A percentile compares a stretch with the other conserved stretches of the same genome.
Evolutionary conservation across 2,113 vertebrate genomes (phyloP).

Genomic region (Pelvicachromis taeniatus): DNA sequence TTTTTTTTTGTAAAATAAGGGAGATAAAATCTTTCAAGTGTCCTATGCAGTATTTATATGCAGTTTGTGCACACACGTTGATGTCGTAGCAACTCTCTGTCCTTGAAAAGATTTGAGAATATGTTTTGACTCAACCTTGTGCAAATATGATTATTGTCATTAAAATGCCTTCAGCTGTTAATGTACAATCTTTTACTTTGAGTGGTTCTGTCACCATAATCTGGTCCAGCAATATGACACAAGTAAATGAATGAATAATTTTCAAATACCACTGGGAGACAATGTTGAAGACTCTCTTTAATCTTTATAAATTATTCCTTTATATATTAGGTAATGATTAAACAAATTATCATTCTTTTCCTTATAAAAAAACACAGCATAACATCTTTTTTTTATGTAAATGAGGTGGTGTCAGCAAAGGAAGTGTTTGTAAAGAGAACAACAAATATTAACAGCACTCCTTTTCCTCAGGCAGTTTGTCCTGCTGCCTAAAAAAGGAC

Average conservation of each 20-base stretch:
- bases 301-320: neutral
- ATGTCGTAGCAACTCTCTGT: neutral
- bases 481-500: neutral
- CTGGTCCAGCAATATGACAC: neutral
- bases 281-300: neutral
- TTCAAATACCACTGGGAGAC: neutral
- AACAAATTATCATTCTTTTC: neutral
- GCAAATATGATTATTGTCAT: constrained; percentile 42
- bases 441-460: neutral
- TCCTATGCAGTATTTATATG: constrained; percentile 35
- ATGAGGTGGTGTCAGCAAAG: neutral
- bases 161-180: constrained; percentile 17
- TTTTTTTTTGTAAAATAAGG: constrained; percentile 9
- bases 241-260: neutral
- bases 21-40: neutral
- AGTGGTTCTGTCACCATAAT: neutral
- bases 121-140: constrained; percentile 17
- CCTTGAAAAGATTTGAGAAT: neutral
- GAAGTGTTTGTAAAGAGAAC: neutral
- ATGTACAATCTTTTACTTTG: neutral
- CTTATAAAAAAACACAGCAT: neutral
- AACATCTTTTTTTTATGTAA: neutral
- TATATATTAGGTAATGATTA: neutral
- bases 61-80: neutral
- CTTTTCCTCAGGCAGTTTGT: neutral